Evolutionary conservation across 2,888 invertebrate genomes (phyloP), one percentile per base, ranked within the genome.

Genomic region (Andrena praecox): DNA sequence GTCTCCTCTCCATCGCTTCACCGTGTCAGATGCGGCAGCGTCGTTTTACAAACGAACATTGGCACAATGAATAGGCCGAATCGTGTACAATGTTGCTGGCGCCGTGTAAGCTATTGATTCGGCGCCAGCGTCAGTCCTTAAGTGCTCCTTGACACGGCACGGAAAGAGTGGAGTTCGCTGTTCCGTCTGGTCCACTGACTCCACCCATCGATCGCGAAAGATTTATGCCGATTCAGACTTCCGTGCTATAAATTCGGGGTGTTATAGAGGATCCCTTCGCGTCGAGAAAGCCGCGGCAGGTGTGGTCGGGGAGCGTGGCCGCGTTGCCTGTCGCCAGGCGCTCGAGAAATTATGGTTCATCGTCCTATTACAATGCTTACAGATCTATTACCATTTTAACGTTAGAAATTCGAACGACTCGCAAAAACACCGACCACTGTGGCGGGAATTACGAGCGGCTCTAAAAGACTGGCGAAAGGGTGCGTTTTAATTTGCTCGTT

Each of bases 121-220:
- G 72, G 72, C 80, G 72, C 75, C 80, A 66, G 75, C 56, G 74
- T 27, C 70, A 69, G 72, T 71, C 67, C 85, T 85, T 85, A 84
- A 84, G 85, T 85, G 84, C 84, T 76, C 50, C 84, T 84, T 76
- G 84, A 84, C 84, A 84, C 77, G 80, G 67, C 77, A 76, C 71
- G 75, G 77, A 77, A 84, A 80, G 84, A 85, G 85, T 84, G 78
- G 84, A 80, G 77, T 84, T 85, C 77, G 54, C 69, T 85, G 84
- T 84, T 80, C 74, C 75, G 56, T 80, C 78, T 73, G 82, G 77
- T 69, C 72, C 80, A 56, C 56, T 71, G 73, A 62, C 83, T 83
- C 62, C 71, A 69, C 52, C 52, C 33, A 66, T 77, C 80, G 76
- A 69, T 62, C 70, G 62, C 63, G 8, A 52, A 42, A 60, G 77